A percentile compares a stretch with the other conserved stretches of the same genome.
Conservation (phyloP, 2,888 invertebrate species). For the Eilema sororculum region DNA sequence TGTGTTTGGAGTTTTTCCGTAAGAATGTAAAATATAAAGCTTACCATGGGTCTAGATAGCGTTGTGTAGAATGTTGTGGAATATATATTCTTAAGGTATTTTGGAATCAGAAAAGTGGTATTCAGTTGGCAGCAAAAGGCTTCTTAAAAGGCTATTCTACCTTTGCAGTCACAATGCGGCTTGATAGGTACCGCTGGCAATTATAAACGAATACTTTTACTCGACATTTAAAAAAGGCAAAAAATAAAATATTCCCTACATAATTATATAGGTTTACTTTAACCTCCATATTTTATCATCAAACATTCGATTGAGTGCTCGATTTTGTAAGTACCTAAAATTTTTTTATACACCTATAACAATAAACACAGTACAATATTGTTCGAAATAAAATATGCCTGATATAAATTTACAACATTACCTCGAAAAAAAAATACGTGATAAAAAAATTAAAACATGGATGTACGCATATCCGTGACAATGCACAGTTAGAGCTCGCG, state of each 20-base stretch:
- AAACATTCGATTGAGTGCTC: not conserved
- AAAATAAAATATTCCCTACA: too few relatives aligned
- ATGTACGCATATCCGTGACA: constrained; percentile 23
- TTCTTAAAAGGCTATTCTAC: too few relatives aligned
- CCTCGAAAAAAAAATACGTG: constrained; percentile 6
- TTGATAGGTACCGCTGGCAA: too few relatives aligned
- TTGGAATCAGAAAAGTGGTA: too few relatives aligned
- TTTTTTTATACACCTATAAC: not conserved
- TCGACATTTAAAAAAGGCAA: not conserved
- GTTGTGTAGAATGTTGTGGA: too few relatives aligned
- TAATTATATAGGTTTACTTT: too few relatives aligned
- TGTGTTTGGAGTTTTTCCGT: not conserved
- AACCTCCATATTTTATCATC: not conserved
- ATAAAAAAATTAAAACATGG: constrained; percentile 5
- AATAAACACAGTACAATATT: not conserved
- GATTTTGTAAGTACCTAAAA: not conserved
- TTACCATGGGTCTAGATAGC: too few relatives aligned
- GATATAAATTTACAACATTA: constrained; percentile 3
- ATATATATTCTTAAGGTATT: too few relatives aligned
- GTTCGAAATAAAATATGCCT: not conserved
- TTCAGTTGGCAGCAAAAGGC: too few relatives aligned
- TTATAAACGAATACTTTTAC: too few relatives aligned
- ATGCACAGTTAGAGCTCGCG: constrained; percentile 35
- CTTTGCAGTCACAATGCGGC: too few relatives aligned
- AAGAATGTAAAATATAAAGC: not conserved